Conservation (phyloP, 2,888 invertebrate species). For the Entomobrya proxima region DNA sequence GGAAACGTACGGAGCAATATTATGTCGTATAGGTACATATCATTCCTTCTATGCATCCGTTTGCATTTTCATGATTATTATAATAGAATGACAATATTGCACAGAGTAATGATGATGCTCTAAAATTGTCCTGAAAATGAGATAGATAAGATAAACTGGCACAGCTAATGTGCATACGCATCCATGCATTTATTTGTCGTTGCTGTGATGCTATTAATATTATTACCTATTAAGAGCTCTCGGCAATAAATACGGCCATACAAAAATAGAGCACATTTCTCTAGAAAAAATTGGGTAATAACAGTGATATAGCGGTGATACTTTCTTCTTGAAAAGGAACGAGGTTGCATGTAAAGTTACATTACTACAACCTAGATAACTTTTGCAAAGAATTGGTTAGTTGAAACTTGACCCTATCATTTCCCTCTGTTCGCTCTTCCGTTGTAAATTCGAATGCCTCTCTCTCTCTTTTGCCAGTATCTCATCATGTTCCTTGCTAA, state of each 20-base stretch:
- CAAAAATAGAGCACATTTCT: neutral
- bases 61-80: conserved; percentile 58
- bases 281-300: neutral
- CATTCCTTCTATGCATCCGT: conserved; percentile 12
- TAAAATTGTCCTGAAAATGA: conserved; percentile 19
- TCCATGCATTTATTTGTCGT: conserved; percentile 39
- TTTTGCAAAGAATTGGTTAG: conserved; percentile 3
- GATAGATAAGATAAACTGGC: conserved; percentile 29
- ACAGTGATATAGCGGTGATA: neutral
- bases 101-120: conserved; percentile 35
- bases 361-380: too few species aligned
- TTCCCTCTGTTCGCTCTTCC: neutral
- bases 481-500: too few species aligned
- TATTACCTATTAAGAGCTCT: conserved; percentile 15
- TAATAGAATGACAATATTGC: conserved; percentile 7
- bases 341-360: too few species aligned
- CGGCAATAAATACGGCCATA: neutral
- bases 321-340: neutral
- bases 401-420: conserved; percentile 46
- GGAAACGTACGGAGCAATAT: neutral
- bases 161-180: conserved; percentile 25
- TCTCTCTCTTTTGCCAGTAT: too few species aligned
- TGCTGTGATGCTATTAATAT: neutral
- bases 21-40: neutral
- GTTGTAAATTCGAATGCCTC: too few species aligned